Percentiles rank a stretch among this genome's conserved stretches.
Evolutionary conservation across 2,888 invertebrate genomes (phyloP).

Genomic region (Creontiades dilutus): DNA sequence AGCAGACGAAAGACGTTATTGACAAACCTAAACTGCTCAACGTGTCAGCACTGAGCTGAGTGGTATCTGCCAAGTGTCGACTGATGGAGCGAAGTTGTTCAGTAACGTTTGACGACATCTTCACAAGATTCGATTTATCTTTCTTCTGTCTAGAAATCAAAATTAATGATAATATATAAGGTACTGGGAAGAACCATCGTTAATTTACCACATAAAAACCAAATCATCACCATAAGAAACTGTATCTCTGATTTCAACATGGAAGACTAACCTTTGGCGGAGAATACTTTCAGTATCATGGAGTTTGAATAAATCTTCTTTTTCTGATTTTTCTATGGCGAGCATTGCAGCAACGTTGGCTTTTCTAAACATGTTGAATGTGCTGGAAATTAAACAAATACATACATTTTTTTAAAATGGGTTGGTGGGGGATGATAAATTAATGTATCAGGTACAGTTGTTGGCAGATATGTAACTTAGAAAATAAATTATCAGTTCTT

Average conservation of each 20-base stretch:
- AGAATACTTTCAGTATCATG: conserved; percentile 80
- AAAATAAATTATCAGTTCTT: no score
- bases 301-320: conserved; percentile 84
- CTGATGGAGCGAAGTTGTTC: conserved; percentile 92
- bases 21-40: conserved; percentile 85
- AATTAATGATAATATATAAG: neutral
- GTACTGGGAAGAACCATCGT: no score
- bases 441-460: no score
- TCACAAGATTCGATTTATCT: conserved; percentile 84
- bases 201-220: neutral
- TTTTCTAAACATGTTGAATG: conserved; percentile 80
- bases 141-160: conserved; percentile 80
- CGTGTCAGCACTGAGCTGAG: conserved; percentile 91
- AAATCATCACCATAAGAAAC: neutral
- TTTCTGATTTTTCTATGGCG: conserved; percentile 87
- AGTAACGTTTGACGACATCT: conserved; percentile 88
- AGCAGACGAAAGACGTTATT: conserved; percentile 18
- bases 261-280: conserved; percentile 81
- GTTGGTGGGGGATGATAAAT: no score
- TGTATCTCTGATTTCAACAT: neutral
- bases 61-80: conserved; percentile 91
- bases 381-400: conserved; percentile 68
- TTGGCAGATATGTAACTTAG: no score
- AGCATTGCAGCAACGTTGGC: conserved; percentile 89
- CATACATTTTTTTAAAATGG: neutral